Percentiles rank a stretch among this genome's conserved stretches.
These are phyloP conservation scores for Chydorus sphaericus DNA, from an alignment of 2,888 invertebrate genomes.

Conservation along the genomic window DNA sequence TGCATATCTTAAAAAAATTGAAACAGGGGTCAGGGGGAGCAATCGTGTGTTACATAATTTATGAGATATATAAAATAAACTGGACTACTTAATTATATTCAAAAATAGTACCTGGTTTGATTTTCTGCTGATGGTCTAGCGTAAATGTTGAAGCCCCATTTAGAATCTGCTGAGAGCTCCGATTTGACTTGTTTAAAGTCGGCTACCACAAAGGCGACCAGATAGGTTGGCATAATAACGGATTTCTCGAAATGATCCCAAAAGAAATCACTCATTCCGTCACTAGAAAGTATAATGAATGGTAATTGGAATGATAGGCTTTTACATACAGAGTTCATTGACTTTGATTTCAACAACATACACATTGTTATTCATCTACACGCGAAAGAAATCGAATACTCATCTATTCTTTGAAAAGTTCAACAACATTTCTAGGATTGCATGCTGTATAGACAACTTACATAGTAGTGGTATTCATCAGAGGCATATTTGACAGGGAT, in stretches of 20 bases:
- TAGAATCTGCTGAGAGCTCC: slow-evolving; percentile 24
- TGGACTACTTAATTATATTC: not conserved
- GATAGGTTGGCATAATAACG: slow-evolving; percentile 13
- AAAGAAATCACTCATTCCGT: slow-evolving; percentile 24
- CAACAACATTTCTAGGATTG: not conserved
- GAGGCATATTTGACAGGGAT: slow-evolving; percentile 10
- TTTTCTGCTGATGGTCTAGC: slow-evolving; percentile 54
- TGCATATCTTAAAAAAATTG: slow-evolving; percentile 25
- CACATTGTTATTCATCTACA: too few species aligned
- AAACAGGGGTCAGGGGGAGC: not conserved
- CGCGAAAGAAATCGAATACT: too few species aligned
- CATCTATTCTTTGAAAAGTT: too few species aligned
- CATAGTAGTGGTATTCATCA: not conserved
- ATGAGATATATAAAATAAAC: too few species aligned
- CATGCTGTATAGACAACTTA: not conserved
- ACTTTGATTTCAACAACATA: too few species aligned
- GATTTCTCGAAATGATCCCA: slow-evolving; percentile 13
- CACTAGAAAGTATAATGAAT: not conserved
- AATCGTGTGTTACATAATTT: not conserved
- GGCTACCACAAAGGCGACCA: slow-evolving; percentile 38
- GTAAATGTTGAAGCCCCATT: slow-evolving; percentile 52
- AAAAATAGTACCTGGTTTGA: slow-evolving; percentile 37
- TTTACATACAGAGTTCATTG: too few species aligned
- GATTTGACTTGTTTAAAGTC: slow-evolving; percentile 48
- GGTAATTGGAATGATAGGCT: too few species aligned